A percentile compares a stretch with the other conserved stretches of the same genome.
phyloP scores from a whole-genome alignment of 37 sponge, comb jelly and placozoan genomes.

The Bolinopsis microptera region DNA sequence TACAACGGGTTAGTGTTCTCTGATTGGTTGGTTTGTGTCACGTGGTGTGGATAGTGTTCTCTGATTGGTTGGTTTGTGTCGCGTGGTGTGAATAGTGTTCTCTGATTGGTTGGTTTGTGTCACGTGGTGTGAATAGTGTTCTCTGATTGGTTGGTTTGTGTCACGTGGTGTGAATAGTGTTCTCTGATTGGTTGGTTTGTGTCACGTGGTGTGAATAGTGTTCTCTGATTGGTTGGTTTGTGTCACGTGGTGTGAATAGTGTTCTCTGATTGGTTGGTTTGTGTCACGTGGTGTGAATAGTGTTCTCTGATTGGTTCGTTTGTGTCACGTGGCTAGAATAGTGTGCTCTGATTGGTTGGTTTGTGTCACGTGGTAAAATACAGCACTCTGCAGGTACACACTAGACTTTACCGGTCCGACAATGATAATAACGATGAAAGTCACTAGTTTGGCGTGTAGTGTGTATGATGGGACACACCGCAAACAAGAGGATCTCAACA shows the following conservation, averaged over 20 bases:
- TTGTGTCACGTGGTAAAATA: neutral
- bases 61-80: neutral
- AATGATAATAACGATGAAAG: constrained; percentile 62
- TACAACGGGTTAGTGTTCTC: constrained; percentile 79
- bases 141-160: neutral
- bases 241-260: no score
- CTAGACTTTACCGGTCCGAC: constrained; percentile 63
- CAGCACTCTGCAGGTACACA: constrained; percentile 2
- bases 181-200: neutral
- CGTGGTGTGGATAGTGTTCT: neutral
- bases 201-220: constrained; percentile 2
- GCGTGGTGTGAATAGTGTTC: neutral
- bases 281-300: no score
- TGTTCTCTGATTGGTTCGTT: neutral
- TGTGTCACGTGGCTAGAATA: neutral
- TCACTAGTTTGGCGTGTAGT: constrained; percentile 53
- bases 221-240: neutral
- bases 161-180: neutral
- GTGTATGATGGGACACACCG: constrained; percentile 64
- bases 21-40: neutral
- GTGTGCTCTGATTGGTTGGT: neutral
- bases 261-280: neutral
- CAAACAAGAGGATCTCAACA: constrained; percentile 69
- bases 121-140: neutral
- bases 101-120: neutral